Evolutionary conservation across 2,797 vertebrate species (phyloP).

Genomic region (Gobio occitaniae): DNA sequence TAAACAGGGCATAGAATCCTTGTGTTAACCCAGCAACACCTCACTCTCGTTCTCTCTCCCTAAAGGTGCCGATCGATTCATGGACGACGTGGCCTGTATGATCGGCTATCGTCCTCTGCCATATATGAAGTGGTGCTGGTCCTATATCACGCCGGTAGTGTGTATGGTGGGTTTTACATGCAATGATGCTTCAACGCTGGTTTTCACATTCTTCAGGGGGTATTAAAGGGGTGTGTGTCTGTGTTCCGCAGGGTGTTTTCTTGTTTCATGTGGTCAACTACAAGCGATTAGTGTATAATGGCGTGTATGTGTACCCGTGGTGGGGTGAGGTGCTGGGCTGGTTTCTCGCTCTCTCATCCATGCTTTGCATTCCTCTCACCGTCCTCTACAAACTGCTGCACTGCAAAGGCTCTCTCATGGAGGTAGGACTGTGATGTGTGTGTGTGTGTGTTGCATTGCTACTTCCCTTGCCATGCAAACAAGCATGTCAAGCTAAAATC

Average conservation of each 20-base stretch:
- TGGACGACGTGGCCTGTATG: constrained; percentile 86
- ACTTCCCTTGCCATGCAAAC: background rate
- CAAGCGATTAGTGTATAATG: constrained; percentile 90
- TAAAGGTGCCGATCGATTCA: constrained; percentile 83
- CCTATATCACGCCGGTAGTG: constrained; percentile 82
- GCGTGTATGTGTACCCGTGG: constrained; percentile 86
- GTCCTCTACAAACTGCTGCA: constrained; percentile 86
- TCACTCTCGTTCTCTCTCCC: background rate
- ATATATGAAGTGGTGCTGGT: constrained; percentile 90
- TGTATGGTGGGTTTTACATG: constrained; percentile 77
- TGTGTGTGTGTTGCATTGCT: background rate
- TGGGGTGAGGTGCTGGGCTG: constrained; percentile 91
- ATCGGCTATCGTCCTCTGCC: constrained; percentile 85
- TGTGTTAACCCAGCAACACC: background rate
- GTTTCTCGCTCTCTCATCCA: constrained; percentile 89
- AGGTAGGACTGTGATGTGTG: constrained; percentile 76
- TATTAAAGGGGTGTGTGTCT: background rate
- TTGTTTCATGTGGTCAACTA: constrained; percentile 91
- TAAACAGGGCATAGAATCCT: no score
- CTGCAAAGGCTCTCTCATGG: constrained; percentile 87
- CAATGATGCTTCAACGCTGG: background rate
- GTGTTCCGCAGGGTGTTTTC: constrained; percentile 80
- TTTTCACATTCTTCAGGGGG: background rate
- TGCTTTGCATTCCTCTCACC: constrained; percentile 91
- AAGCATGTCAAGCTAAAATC: background rate